Percentiles rank a stretch among this genome's conserved stretches.
Evolutionary conservation across 2,888 invertebrate species (phyloP).

Genomic region (Phytoseiulus persimilis): DNA sequence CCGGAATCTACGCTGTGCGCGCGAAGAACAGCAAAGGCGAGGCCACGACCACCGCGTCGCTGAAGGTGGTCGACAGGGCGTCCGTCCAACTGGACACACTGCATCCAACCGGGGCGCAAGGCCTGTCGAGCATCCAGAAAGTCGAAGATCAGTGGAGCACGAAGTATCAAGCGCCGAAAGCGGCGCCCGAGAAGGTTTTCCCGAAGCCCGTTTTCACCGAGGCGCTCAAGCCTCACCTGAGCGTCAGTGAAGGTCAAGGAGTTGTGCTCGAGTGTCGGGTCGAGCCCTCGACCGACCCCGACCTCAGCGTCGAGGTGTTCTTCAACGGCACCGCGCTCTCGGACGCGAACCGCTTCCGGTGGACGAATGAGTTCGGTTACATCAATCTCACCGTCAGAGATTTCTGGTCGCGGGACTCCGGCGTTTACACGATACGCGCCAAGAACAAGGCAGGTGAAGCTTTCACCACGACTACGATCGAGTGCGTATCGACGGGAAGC

Average conservation of each 20-base stretch:
- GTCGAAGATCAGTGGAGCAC: conserved; percentile 71
- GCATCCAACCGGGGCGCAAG: conserved; percentile 85
- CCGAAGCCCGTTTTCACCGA: conserved; percentile 77
- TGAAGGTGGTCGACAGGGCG: conserved; percentile 58
- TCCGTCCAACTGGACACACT: conserved; percentile 62
- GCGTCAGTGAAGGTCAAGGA: conserved; percentile 69
- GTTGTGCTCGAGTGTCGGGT: conserved; percentile 88
- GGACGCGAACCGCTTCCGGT: conserved; percentile 69
- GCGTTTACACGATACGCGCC: conserved; percentile 84
- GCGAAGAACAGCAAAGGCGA: conserved; percentile 75
- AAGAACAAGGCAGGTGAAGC: conserved; percentile 80
- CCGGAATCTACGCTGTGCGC: conserved; percentile 80
- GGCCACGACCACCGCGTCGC: conserved; percentile 78
- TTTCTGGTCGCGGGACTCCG: conserved; percentile 84
- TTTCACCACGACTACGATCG: conserved; percentile 79
- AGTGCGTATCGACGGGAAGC: conserved; percentile 62
- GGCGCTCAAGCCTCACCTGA: conserved; percentile 70
- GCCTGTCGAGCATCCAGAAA: conserved; percentile 77
- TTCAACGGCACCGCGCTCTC: conserved; percentile 61
- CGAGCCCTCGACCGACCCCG: conserved; percentile 84
- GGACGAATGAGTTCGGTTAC: conserved; percentile 90
- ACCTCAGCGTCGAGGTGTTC: conserved; percentile 84
- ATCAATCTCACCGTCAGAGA: conserved; percentile 86
- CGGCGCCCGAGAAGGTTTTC: conserved; percentile 53
- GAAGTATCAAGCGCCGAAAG: conserved; percentile 56